Conservation (phyloP, 2,797 vertebrate genomes). For the Eupleurogrammus muticus region DNA sequence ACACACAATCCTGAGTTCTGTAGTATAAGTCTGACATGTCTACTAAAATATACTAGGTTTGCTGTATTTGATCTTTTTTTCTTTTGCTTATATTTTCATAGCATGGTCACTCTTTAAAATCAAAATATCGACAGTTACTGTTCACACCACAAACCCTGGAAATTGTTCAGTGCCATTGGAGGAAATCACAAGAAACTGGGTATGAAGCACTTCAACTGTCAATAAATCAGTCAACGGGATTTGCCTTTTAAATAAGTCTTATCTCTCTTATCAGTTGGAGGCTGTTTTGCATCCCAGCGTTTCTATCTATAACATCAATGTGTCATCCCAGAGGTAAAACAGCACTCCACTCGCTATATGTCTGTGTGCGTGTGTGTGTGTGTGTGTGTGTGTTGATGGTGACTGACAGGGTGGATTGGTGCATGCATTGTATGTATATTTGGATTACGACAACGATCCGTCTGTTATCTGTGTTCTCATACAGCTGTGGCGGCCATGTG, state of each 20-base stretch:
- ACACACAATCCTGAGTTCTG: slow-evolving; percentile 6
- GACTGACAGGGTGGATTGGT: not conserved
- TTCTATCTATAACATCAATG: slow-evolving; percentile 53
- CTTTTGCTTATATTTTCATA: slow-evolving; percentile 46
- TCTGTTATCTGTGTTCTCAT: slow-evolving; percentile 60
- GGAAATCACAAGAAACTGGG: slow-evolving; percentile 72
- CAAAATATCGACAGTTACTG: slow-evolving; percentile 55
- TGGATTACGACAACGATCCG: not conserved
- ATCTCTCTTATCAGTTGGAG: slow-evolving; percentile 70
- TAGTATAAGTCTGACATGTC: not conserved
- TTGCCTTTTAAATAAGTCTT: no score
- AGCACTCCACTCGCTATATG: not conserved
- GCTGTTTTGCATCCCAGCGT: slow-evolving; percentile 61
- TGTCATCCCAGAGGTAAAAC: slow-evolving; percentile 68
- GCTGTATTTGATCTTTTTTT: not conserved
- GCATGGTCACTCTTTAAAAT: slow-evolving; percentile 78
- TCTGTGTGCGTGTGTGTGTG: not conserved
- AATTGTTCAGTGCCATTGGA: slow-evolving; percentile 35
- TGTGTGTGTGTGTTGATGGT: not conserved
- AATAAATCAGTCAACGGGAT: no score
- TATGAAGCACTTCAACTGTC: slow-evolving; percentile 64
- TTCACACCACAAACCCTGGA: not conserved
- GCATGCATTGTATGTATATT: not conserved
- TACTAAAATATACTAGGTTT: not conserved
- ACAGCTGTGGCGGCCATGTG: slow-evolving; percentile 48